Evolutionary conservation across 2,797 vertebrate species (phyloP).

Genomic region (Hipposideros larvatus): DNA sequence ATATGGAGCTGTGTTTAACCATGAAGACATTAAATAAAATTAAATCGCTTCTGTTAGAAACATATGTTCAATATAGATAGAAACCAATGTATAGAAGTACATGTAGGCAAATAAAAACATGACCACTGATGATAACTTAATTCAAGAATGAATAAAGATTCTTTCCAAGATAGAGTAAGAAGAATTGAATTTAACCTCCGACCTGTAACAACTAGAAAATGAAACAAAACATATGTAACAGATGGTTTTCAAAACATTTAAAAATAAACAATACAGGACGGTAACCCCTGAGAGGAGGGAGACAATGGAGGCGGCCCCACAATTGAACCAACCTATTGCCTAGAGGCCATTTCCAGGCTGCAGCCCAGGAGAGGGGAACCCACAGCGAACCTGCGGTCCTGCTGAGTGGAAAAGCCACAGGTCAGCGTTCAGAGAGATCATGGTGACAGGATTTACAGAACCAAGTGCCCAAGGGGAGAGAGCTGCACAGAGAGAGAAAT

Average conservation of each 20-base stretch:
- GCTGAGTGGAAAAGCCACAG: not conserved
- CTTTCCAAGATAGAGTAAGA: not conserved
- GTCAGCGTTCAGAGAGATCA: not conserved
- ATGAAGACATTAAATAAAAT: constrained; percentile 4
- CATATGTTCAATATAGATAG: not conserved
- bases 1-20: not conserved
- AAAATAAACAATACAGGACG: not conserved
- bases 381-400: not conserved
- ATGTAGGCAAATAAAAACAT: not conserved
- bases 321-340: not conserved
- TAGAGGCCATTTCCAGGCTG: not conserved
- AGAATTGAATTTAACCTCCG: not conserved
- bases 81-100: not conserved
- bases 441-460: not conserved
- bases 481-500: not conserved
- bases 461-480: not conserved
- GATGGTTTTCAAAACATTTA: not conserved
- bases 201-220: not conserved
- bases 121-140: not conserved
- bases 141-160: not conserved
- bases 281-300: not conserved
- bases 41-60: not conserved
- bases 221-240: not conserved
- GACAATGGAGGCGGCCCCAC: not conserved
- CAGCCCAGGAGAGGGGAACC: not conserved